Evolutionary conservation across 64 coral and sea anemone genomes (phyloP), one percentile per base, ranked within the genome.

Genomic region (Astreopora myriophthalma): DNA sequence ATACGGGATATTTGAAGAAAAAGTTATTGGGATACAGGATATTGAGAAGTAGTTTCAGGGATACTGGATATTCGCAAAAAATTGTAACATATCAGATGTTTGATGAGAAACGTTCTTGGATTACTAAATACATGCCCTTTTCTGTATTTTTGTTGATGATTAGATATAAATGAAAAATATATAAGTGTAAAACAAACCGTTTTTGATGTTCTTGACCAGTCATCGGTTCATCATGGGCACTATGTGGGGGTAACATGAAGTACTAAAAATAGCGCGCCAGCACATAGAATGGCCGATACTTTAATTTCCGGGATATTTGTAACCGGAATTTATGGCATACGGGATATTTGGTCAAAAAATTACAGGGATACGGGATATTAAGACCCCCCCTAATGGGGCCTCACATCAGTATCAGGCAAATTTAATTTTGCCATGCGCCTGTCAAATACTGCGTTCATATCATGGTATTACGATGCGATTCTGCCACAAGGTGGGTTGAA

Each of bases 141-240:
- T 71, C 29, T 71, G 68, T 71, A 71, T 34, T 71, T 71, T 34
- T 71, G 68, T 71, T 71, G 68, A 71, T 33, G 30, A 71, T 71
- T 71, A 34, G 68, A 71, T 33, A 33, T 34, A 71, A 71, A 71
- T 71, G 68, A 71, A 71, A 78, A 55, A 51, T 78, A 78, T 78
- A 49, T 30, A 78, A 78, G 75, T 78, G 75, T 52, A 52, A 78
- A 78, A 78, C 75, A 78, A 78, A 78, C 75, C 75, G n/a, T 78
- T 78, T 78, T 75, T 48, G 17, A 75, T 75, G 42, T 75, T 75
- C 73, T 75, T 75, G 75, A 78, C 40, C 75, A 78, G 42, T 51
- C 75, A 78, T 78, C 75, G 75, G 75, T 52, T 78, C 40, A 52
- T 78, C 75, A 78, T 78, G 40, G 75, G 22, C 40, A 78, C 75